phyloP scores from a whole-genome alignment of 2,888 invertebrate genomes.

The Petrolisthes cinctipes region DNA sequence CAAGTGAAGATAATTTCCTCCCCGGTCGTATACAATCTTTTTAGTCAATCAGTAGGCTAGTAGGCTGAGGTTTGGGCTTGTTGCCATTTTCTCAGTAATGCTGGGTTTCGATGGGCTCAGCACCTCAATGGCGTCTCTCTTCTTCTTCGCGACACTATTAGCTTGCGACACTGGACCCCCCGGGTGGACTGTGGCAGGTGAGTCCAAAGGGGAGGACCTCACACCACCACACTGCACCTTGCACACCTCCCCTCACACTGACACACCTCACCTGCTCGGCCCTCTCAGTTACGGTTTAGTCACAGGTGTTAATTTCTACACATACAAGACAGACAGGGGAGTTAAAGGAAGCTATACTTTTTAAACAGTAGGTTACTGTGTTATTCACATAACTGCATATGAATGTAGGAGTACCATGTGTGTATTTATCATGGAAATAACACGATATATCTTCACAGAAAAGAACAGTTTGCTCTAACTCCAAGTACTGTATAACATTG shows the following conservation, averaged over 20 bases:
- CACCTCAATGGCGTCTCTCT: conserved; percentile 60
- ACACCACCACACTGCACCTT: background rate
- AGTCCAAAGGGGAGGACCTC: conserved; percentile 41
- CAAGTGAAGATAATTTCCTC: no score
- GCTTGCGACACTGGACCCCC: conserved; percentile 68
- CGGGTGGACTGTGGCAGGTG: conserved; percentile 52
- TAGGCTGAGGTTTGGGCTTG: conserved; percentile 36
- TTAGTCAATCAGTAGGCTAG: background rate
- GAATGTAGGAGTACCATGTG: no score
- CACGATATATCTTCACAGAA: no score
- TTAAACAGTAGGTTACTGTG: no score
- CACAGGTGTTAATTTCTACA: no score
- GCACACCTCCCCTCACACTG: no score
- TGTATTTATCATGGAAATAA: no score
- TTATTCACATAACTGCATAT: no score
- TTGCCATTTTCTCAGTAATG: conserved; percentile 58
- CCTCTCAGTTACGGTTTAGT: background rate
- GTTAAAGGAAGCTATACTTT: background rate
- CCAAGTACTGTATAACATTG: no score
- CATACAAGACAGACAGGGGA: no score
- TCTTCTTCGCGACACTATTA: conserved; percentile 58
- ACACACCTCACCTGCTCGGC: conserved; percentile 5
- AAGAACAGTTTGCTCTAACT: no score
- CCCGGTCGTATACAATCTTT: no score
- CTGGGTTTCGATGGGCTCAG: conserved; percentile 59